These are phyloP conservation scores for Drosophila anomalata DNA, from an alignment of 2,888 invertebrate genomes.

Conservation along the genomic window DNA sequence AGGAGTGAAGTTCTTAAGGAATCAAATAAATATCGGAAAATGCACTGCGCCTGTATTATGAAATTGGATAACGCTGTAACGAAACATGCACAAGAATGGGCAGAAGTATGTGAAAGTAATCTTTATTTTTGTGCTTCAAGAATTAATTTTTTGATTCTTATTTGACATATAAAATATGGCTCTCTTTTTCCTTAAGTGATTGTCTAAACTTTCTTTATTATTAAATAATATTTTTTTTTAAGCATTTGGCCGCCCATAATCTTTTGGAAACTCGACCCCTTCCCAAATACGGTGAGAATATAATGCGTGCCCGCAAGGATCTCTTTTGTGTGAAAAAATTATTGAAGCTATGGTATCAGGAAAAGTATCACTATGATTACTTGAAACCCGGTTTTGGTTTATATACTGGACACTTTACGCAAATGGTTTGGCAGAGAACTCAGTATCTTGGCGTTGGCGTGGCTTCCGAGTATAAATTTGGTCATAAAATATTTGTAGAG, in stretches of 20 bases:
- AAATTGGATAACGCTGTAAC: conserved; percentile 87
- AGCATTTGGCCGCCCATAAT: conserved; percentile 83
- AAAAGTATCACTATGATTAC: conserved; percentile 89
- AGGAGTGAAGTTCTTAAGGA: not conserved
- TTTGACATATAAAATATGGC: too few relatives aligned
- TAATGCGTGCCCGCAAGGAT: conserved; percentile 87
- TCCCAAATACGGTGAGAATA: conserved; percentile 92
- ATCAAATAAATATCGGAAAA: conserved; percentile 89
- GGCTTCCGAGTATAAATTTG: conserved; percentile 77
- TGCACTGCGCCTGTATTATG: conserved; percentile 89
- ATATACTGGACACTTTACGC: conserved; percentile 92
- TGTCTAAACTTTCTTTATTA: too few relatives aligned
- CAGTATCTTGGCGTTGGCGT: conserved; percentile 91
- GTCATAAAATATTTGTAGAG: accelerated
- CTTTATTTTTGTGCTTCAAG: too few relatives aligned
- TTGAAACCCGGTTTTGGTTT: conserved; percentile 86
- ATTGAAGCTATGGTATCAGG: conserved; percentile 88
- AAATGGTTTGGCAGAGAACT: conserved; percentile 92
- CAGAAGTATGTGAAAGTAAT: conserved; percentile 84
- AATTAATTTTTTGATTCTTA: too few relatives aligned
- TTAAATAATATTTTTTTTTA: too few relatives aligned
- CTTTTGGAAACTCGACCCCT: conserved; percentile 90
- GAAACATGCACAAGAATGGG: conserved; percentile 90
- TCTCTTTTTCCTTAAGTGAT: too few relatives aligned
- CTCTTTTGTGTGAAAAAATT: conserved; percentile 84